Percentiles rank a stretch among this genome's conserved stretches.
These are phyloP conservation scores for Drosophila truncata DNA, from an alignment of 1,140 invertebrate species.

Conservation along the genomic window DNA sequence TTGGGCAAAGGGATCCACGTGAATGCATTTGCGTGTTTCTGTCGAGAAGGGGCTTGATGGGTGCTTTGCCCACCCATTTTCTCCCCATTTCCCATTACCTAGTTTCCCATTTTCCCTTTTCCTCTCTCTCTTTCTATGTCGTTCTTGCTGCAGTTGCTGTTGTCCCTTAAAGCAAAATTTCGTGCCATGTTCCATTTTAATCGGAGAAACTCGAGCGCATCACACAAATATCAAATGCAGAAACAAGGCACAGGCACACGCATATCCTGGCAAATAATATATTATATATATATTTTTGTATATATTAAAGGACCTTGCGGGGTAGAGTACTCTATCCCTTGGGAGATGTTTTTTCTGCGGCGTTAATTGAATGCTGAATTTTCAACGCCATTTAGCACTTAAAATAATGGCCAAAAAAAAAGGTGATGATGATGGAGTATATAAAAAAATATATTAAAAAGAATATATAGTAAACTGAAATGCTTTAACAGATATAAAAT, in stretches of 20 bases:
- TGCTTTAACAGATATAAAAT: neutral
- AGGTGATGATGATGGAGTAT: neutral
- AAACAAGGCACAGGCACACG: neutral
- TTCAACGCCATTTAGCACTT: conserved; percentile 34
- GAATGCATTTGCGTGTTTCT: conserved; percentile 52
- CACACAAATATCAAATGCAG: conserved; percentile 39
- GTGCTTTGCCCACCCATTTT: neutral
- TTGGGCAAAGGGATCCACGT: conserved; percentile 13
- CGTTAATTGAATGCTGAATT: conserved; percentile 38
- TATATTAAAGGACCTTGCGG: conserved; percentile 4
- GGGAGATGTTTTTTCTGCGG: neutral
- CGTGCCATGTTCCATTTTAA: conserved; percentile 53
- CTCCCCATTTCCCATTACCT: neutral
- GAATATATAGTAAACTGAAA: neutral
- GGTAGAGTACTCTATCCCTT: conserved; percentile 5
- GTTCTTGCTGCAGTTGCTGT: neutral
- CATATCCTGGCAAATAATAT: conserved; percentile 1
- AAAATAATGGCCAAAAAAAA: conserved; percentile 29
- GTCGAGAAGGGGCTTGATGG: conserved; percentile 27
- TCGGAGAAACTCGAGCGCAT: conserved; percentile 42
- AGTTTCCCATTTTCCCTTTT: neutral
- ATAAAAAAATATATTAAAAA: neutral
- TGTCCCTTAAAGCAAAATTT: conserved; percentile 27
- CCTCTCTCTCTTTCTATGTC: neutral
- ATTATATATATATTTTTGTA: conserved; percentile 1